A percentile compares a stretch with the other conserved stretches of the same genome.
Evolutionary conservation across 2,888 invertebrate genomes (phyloP).

Genomic region (Latheticus oryzae): DNA sequence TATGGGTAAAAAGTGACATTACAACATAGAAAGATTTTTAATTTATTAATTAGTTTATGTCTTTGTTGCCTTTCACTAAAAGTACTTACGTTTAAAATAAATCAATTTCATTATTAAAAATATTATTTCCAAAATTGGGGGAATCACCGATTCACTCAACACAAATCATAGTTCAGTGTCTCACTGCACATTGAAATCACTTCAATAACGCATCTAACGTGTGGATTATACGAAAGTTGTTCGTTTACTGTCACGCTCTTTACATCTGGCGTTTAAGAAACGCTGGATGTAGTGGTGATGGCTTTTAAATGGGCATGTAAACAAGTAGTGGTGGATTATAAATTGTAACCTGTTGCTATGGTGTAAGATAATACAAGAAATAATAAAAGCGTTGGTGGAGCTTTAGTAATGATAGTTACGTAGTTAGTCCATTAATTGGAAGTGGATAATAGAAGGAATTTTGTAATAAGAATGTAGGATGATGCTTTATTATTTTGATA

Average conservation of each 20-base stretch:
- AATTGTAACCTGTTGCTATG: too few relatives aligned
- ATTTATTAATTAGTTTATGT: conserved; percentile 3
- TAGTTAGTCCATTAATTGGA: too few relatives aligned
- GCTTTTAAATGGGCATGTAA: conserved; percentile 8
- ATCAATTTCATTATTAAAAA: too few relatives aligned
- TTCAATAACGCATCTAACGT: background rate
- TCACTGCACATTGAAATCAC: conserved; percentile 17
- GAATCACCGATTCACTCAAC: conserved; percentile 1
- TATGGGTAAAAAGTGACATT: background rate
- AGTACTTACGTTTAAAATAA: too few relatives aligned
- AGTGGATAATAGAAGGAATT: too few relatives aligned
- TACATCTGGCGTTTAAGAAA: conserved; percentile 7
- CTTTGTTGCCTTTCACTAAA: background rate
- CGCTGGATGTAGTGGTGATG: conserved; percentile 17
- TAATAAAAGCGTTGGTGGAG: too few relatives aligned
- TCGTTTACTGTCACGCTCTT: conserved; percentile 21
- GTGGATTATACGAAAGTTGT: conserved; percentile 4
- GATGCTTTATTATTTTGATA: too few relatives aligned
- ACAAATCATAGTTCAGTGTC: conserved; percentile 8
- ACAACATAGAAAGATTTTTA: background rate
- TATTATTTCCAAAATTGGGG: too few relatives aligned
- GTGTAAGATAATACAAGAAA: too few relatives aligned
- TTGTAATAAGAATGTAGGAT: too few relatives aligned
- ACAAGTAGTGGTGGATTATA: conserved; percentile 8
- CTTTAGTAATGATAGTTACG: too few relatives aligned